These are phyloP conservation scores for Drosophila cardini DNA, from an alignment of 1,140 invertebrate species.

Conservation along the genomic window DNA sequence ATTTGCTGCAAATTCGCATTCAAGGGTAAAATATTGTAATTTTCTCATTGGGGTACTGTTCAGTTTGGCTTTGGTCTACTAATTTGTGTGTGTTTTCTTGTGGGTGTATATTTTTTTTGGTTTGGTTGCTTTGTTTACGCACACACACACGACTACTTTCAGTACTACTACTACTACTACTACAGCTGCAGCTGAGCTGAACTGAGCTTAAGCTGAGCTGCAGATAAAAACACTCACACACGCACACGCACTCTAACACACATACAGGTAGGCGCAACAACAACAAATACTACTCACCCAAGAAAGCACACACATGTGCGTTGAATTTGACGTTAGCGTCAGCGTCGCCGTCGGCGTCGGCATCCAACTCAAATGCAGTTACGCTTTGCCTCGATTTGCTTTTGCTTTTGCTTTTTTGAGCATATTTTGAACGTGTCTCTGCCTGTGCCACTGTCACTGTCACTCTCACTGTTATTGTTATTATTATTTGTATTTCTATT, in stretches of 20 bases:
- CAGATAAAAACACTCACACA: conserved; percentile 30
- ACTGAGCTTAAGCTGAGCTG: conserved; percentile 65
- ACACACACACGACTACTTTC: conserved; percentile 13
- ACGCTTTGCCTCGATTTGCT: conserved; percentile 44
- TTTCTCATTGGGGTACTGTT: conserved; percentile 56
- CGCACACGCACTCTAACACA: conserved; percentile 30
- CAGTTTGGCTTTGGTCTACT: conserved; percentile 36
- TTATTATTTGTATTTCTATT: conserved; percentile 14
- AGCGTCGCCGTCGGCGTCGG: conserved; percentile 15
- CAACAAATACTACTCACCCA: conserved; percentile 37
- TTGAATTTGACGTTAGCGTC: conserved; percentile 11
- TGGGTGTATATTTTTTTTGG: conserved; percentile 32
- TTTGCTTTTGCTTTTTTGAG: conserved; percentile 18
- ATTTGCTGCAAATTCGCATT: conserved; percentile 54
- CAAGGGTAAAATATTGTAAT: conserved; percentile 79
- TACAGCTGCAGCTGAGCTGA: conserved; percentile 44
- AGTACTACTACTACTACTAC: not conserved
- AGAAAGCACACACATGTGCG: conserved; percentile 35
- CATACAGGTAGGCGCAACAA: conserved; percentile 22
- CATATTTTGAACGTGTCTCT: conserved; percentile 8
- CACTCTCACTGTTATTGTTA: conserved; percentile 29
- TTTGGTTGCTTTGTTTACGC: conserved; percentile 62
- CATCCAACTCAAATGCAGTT: conserved; percentile 59
- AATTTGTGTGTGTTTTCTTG: conserved; percentile 44
- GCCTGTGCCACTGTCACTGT: not conserved